Evolutionary conservation across 2,888 invertebrate genomes (phyloP), one percentile per base, ranked within the genome.

Genomic region (Scaptomyza parva): DNA sequence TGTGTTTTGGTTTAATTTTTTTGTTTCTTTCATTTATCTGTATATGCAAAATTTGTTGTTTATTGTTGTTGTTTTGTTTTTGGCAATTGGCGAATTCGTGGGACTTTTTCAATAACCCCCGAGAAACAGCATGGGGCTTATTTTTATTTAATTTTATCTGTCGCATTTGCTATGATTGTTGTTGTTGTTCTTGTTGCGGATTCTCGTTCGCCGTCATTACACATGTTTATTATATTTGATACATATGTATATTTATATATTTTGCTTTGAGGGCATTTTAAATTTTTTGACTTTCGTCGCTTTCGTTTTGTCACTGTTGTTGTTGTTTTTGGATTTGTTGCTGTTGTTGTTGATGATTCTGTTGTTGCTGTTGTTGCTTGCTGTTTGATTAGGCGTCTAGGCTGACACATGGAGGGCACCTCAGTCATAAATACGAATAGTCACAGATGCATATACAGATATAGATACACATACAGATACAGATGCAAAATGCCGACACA

Each of bases 331-430:
- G n/a, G n/a, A n/a, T 48, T 61, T 77, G 70, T 53, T 71, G 57
- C 61, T 70, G 18, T 30, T 47, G 30, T 30, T 47, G 47, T n/a
- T n/a, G n/a, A n/a, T n/a, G n/a, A n/a, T n/a, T n/a, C n/a, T 66
- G 51, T 61, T 77, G 70, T 53, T 71, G 57, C 61, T 70, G 18
- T 30, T 47, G 30, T 30, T 47, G 47, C 64, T 64, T 67, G 65
- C 43, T 77, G 77, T 78, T 74, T 85, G 81, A 81, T 81, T 81
- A 83, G 86, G 87, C 81, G 78, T 86, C 86, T 86, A 84, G 81
- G 84, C 73, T 83, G 80, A 67, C 81, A 86, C 77, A 81, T 70
- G 76, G 86, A 76, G 74, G 74, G 64, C 70, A 74, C 76, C n/a
- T 74, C 54, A 74, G 35, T 1, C 33, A 37, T 51, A 68, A 24